phyloP scores from a whole-genome alignment of 2,113 vertebrate genomes.

The Monarcha castaneiventris region DNA sequence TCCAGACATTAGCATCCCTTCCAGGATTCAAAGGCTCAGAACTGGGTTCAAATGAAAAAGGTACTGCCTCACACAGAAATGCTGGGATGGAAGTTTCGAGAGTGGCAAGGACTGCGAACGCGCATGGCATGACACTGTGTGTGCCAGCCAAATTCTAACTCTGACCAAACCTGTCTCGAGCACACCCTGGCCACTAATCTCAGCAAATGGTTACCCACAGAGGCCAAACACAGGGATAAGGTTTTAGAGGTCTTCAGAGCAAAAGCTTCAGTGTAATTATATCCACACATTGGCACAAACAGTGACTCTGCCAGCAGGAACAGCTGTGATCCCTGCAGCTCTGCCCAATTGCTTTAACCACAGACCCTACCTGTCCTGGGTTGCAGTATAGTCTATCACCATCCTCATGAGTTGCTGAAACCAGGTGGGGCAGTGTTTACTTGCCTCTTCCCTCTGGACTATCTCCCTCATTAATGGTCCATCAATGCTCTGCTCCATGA shows the following conservation, averaged over 20 bases:
- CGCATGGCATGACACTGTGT: neutral
- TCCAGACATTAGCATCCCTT: neutral
- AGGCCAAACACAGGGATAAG: neutral
- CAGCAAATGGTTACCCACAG: neutral
- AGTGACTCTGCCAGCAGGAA: neutral
- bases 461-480: no score
- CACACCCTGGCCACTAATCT: neutral
- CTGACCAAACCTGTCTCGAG: neutral
- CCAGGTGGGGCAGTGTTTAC: no score
- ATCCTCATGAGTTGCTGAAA: no score
- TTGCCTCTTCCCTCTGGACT: no score
- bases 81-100: neutral
- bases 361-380: neutral
- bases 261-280: neutral
- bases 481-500: no score
- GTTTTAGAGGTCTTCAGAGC: neutral
- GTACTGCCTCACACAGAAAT: neutral
- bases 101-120: accelerated
- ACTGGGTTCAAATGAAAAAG: neutral
- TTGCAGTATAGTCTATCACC: no score
- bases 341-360: neutral
- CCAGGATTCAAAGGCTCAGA: neutral
- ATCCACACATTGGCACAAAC: accelerated
- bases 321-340: neutral
- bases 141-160: neutral